Evolutionary conservation across 2,797 vertebrate genomes (phyloP), one percentile per base, ranked within the genome.

Genomic region (Natrix natrix): DNA sequence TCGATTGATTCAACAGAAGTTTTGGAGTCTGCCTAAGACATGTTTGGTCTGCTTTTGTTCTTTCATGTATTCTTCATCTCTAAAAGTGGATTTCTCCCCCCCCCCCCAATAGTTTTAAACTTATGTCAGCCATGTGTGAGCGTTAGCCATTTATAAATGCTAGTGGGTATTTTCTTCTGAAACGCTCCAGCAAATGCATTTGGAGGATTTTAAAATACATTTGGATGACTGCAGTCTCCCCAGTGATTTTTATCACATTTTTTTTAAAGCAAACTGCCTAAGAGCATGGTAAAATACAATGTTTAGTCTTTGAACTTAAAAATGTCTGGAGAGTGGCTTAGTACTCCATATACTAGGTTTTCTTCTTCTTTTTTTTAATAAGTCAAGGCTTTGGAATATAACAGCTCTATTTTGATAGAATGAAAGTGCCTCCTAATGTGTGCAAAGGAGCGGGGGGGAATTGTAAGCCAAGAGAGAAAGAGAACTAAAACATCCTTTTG

Each of bases 111-210:
- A 57, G 87, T 60, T 93, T 91, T 89, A 60, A 91, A 86, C 88
- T 91, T 91, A 86, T 83, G 32, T 26, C 59, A 86, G 54, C 88
- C 26, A 37, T 74, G 86, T 59, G 61, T 66, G 87, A 89, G 57
- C 32, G 32, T 74, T 66, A 86, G 89, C 93, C 93, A 89, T 93
- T 91, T 93, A 89, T 93, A 91, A 93, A 89, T 86, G 87, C 87
- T 93, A 91, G 86, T 93, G 90, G 90, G 57, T 55, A 91, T 93
- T 89, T 91, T 91, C n/a, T 88, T 91, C 86, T 55, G 48, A 60
- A 89, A 88, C n/a, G 90, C 90, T 91, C 57, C 87, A 89, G 66
- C 83, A 93, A 91, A 91, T 89, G 83, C 66, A 91, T 89, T 93
- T 57, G 59, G 93, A 86, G 52, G 24, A 89, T 93, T 93, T 93